phyloP scores from a whole-genome alignment of 2,888 invertebrate species.

The Dromius quadrimaculatus region DNA sequence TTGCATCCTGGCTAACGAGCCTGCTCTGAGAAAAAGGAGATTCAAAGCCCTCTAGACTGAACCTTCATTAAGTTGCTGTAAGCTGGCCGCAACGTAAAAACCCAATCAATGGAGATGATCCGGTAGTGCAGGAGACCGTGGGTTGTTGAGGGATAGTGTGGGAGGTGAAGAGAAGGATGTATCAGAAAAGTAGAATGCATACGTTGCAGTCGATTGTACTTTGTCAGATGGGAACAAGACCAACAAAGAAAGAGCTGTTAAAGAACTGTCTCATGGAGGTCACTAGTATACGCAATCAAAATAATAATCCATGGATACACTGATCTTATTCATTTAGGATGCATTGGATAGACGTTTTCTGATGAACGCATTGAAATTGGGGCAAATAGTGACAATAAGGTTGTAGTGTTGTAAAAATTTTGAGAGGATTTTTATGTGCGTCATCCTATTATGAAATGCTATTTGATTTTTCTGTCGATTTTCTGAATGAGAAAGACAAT shows the following conservation, averaged over 20 bases:
- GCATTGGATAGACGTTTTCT: too few species aligned
- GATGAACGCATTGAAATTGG: too few species aligned
- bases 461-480: too few species aligned
- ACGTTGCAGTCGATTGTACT: conserved; percentile 39
- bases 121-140: conserved; percentile 1
- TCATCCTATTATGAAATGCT: too few species aligned
- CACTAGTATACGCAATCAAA: too few species aligned
- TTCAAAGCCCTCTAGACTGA: conserved; percentile 30
- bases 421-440: too few species aligned
- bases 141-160: not conserved
- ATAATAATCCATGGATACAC: too few species aligned
- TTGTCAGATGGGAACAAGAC: not conserved
- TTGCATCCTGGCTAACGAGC: conserved; percentile 19
- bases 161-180: not conserved
- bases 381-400: too few species aligned
- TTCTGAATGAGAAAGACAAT: too few species aligned
- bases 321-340: too few species aligned
- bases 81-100: conserved; percentile 51
- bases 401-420: too few species aligned
- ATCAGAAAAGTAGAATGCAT: conserved; percentile 30
- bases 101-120: conserved; percentile 52
- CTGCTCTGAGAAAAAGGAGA: conserved; percentile 42
- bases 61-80: conserved; percentile 51
- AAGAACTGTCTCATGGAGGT: too few species aligned
- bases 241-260: conserved; percentile 13